Base-by-base conservation (phyloP, 30 jellyfish, hydroid and myxozoan genomes). In the Catostylus mosaicus region DNA sequence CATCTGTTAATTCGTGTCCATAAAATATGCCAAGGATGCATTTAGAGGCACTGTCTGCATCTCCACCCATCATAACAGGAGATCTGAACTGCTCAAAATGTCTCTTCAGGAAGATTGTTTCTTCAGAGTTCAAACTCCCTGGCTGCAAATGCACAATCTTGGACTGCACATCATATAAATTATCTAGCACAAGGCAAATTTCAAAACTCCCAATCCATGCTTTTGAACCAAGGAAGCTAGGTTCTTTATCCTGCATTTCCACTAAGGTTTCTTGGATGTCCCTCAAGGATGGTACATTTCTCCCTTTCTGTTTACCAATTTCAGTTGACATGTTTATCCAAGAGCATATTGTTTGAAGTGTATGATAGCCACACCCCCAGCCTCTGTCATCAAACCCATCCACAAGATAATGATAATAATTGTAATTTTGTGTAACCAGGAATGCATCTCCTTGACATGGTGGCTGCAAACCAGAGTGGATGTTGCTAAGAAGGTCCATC, bases 11-110 rank as follows among this genome's bases (percentile, higher is more conserved):
- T 2, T 51, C 59, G 0, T 52, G 29, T 4, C 0, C 14, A 70
- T 29, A 63, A 64, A 66, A 29, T 5, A 81, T 61, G 19, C 94
- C 93, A 19, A 89, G 83, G 22, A 89, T 72, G 57, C 93, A 71
- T 50, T 89, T 89, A 24, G 95, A 89, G 37, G 94, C 89, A 47
- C 57, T 50, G 70, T 89, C 97, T 30, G 48, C 80, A 81, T 89
- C 97, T 16, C 97, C 97, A 35, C 96, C 96, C 96, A 86, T 86
- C 96, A 86, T 86, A 10, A 89, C 85, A 4, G 97, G 97, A 27
- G 94, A 72, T 14, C 65, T 73, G 34, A 52, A 51, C 32, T 81
- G 35, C 22, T 30, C 29, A 51, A 89, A 80, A 64, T 89, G 97
- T 18, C 73, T 82, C 47, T 29, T 54, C 40, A 89, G 38, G 46